Evolutionary conservation across 1,140 invertebrate species (phyloP), one percentile per base, ranked within the genome.

Genomic region (Pseudobourletiella spinata): DNA sequence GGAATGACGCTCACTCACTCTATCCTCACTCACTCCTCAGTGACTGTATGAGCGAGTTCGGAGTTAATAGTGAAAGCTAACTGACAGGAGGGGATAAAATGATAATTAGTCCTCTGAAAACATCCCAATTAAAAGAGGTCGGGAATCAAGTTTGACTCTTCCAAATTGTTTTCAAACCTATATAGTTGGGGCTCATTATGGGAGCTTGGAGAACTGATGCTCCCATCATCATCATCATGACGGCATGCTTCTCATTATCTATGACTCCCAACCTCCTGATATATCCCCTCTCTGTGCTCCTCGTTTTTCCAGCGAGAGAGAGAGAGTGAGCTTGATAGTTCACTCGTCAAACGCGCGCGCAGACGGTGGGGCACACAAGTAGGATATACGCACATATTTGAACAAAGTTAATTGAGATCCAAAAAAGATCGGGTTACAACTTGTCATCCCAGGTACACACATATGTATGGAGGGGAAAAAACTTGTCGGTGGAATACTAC

Each of bases 71-170:
- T 11, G 6, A 48, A 48, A 11, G 22, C 11, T 48, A 6, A 18
- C 44, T 11, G 6, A 48, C 44, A 48, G 18, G n/a, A n/a, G 11
- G n/a, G 44, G 22, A 22, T 48, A 48, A 48, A 48, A 48, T 22
- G 20, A 48, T 48, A 48, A 48, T 48, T 48, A 48, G 44, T 48
- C 14, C 20, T 15, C 44, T n/a, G n/a, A 48, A 4, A 15, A 48
- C 44, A 4, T 39, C 8, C 44, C 20, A 48, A 48, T 48, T 48
- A 48, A 48, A 48, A 48, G 14, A 48, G 14, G 14, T 22, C 22
- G 14, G 44, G 22, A 48, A 48, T 48, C 44, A 48, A 48, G 11
- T 48, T 48, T 48, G 44, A 48, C 44, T 48, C 44, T 48, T 11
- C n/a, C 14, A 48, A 48, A 48, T 48, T 18, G 20, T 22, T 48